Conservation (phyloP, 2,113 vertebrate genomes). For the Pygoscelis antarcticus region DNA sequence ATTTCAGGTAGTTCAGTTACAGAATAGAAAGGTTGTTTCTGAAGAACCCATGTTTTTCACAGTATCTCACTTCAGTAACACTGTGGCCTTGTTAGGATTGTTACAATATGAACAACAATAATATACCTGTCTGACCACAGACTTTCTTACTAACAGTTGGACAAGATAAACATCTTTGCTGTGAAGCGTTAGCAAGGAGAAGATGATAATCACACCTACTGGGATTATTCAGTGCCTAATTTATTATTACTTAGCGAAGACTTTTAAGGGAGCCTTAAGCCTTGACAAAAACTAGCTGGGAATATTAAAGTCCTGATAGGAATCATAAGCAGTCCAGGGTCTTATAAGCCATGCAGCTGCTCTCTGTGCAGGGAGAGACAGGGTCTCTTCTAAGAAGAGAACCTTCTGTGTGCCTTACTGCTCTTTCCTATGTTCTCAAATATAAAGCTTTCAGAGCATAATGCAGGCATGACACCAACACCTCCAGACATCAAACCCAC, state of each 20-base stretch:
- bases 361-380: neutral
- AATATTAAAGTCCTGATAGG: neutral
- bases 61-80: neutral
- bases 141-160: neutral
- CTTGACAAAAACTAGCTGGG: neutral
- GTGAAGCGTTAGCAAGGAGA: neutral
- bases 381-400: neutral
- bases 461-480: conserved; percentile 38
- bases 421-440: conserved; percentile 7
- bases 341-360: neutral
- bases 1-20: neutral
- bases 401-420: neutral
- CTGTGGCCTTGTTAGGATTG: neutral
- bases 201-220: neutral
- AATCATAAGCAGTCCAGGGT: neutral
- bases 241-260: neutral
- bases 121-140: neutral
- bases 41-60: neutral
- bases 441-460: conserved; percentile 34
- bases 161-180: neutral
- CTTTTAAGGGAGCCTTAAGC: neutral
- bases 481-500: conserved; percentile 50
- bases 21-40: neutral
- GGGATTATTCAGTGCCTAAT: neutral
- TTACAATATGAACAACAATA: neutral